Conservation (phyloP, 2,113 vertebrate genomes). For the Corythaixoides concolor region DNA sequence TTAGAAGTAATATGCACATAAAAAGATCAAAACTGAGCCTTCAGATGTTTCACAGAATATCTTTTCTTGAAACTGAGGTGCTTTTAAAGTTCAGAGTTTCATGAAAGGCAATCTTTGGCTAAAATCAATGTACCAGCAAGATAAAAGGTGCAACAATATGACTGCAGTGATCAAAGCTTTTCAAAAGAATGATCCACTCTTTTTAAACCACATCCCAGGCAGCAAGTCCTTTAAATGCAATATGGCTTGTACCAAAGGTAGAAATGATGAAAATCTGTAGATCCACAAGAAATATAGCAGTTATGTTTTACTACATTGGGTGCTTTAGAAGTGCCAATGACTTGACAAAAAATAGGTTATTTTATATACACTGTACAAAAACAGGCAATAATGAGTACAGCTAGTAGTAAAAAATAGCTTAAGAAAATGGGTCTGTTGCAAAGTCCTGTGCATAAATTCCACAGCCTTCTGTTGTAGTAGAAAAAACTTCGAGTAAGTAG, state of each 20-base stretch:
- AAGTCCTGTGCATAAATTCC: not conserved
- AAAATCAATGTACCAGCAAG: conserved; percentile 63
- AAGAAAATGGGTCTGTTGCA: not conserved
- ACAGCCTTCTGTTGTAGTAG: not conserved
- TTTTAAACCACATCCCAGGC: conserved; percentile 38
- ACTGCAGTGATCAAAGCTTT: conserved; percentile 62
- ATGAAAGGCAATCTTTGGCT: conserved; percentile 62
- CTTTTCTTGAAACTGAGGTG: conserved; percentile 52
- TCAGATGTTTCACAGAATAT: conserved; percentile 44
- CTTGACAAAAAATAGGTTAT: not conserved
- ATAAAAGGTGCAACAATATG: conserved; percentile 65
- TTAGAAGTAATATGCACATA: conserved; percentile 41
- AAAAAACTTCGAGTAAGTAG: not conserved
- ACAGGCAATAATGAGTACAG: not conserved
- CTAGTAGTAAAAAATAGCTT: not conserved
- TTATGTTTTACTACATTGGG: not conserved
- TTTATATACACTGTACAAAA: not conserved
- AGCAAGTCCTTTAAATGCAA: conserved; percentile 38
- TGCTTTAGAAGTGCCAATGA: conserved; percentile 21
- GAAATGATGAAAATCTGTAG: conserved; percentile 18
- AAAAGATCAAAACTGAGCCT: conserved; percentile 57
- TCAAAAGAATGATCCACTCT: conserved; percentile 38
- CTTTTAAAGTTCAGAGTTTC: conserved; percentile 62
- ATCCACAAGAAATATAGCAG: conserved; percentile 8
- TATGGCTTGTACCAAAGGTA: conserved; percentile 18